These are phyloP conservation scores for Porites rus DNA, from an alignment of 92 coral and sea anemone genomes.

Conservation along the genomic window DNA sequence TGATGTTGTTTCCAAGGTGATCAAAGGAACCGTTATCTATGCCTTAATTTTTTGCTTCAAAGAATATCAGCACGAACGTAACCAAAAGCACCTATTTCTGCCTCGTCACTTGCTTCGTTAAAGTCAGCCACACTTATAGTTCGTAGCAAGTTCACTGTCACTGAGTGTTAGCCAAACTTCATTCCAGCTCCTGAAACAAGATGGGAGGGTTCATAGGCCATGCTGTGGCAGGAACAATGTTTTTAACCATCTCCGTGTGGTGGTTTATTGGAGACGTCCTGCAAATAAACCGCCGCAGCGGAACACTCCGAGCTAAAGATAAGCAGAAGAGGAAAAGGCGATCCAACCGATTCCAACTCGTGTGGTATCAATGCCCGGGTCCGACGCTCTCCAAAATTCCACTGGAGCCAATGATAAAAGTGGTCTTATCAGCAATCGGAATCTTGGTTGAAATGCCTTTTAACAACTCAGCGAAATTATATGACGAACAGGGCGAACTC, in stretches of 20 bases:
- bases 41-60: too few relatives aligned
- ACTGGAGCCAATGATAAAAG: constrained; percentile 46
- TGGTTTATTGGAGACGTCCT: constrained; percentile 51
- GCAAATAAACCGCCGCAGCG: background rate
- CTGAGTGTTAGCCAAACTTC: too few relatives aligned
- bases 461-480: background rate
- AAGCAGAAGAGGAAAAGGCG: background rate
- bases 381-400: constrained; percentile 23
- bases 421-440: constrained; percentile 25
- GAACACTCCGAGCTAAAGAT: background rate
- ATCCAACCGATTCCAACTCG: background rate
- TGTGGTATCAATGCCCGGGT: constrained; percentile 23
- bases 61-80: too few relatives aligned
- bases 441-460: constrained; percentile 31
- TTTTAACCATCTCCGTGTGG: constrained; percentile 42
- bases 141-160: too few relatives aligned
- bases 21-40: too few relatives aligned
- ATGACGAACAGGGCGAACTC: too few relatives aligned
- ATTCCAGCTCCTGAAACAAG: too few relatives aligned
- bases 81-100: too few relatives aligned
- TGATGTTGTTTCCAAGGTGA: too few relatives aligned
- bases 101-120: too few relatives aligned
- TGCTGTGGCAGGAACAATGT: constrained; percentile 39
- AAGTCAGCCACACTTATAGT: too few relatives aligned
- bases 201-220: too few relatives aligned